Percentiles rank a stretch among this genome's conserved stretches.
These are phyloP conservation scores for Leucophora obtusa DNA, from an alignment of 2,888 invertebrate species.

Conservation along the genomic window DNA sequence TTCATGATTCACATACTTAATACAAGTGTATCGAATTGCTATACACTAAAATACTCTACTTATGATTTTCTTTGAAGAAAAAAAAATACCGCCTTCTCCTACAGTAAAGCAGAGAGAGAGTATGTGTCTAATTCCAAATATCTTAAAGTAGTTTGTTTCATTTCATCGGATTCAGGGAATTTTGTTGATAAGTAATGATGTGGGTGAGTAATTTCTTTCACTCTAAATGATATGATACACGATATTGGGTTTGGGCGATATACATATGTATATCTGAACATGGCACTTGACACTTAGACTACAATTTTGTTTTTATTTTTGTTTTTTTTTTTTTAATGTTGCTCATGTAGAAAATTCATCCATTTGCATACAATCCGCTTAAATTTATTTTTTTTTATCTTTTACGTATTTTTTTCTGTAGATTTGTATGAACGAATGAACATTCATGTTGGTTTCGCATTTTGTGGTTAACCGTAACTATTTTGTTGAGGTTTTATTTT, in stretches of 20 bases:
- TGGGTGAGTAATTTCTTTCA: constrained; percentile 4
- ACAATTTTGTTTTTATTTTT: neutral
- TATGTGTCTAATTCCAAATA: constrained; percentile 6
- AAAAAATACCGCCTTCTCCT: constrained; percentile 29
- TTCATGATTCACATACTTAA: constrained; percentile 22
- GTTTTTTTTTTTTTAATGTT: neutral
- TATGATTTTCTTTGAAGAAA: neutral
- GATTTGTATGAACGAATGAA: constrained; percentile 21
- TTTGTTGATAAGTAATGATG: constrained; percentile 18
- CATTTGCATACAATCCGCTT: constrained; percentile 8
- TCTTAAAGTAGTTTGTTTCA: neutral
- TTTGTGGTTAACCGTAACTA: constrained; percentile 58
- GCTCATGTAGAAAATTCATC: constrained; percentile 6
- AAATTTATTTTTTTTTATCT: constrained; percentile 12
- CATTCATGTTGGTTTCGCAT: constrained; percentile 40
- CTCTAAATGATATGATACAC: neutral
- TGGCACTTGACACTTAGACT: neutral
- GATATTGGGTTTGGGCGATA: neutral
- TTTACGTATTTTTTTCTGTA: constrained; percentile 1
- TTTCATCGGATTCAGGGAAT: constrained; percentile 50
- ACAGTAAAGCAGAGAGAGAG: neutral
- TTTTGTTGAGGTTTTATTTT: constrained; percentile 31
- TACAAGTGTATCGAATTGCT: constrained; percentile 63
- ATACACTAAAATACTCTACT: constrained; percentile 42
- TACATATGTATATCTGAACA: neutral